Evolutionary conservation across 2,888 invertebrate genomes (phyloP), one percentile per base, ranked within the genome.

Genomic region (Thymelicus acteon): DNA sequence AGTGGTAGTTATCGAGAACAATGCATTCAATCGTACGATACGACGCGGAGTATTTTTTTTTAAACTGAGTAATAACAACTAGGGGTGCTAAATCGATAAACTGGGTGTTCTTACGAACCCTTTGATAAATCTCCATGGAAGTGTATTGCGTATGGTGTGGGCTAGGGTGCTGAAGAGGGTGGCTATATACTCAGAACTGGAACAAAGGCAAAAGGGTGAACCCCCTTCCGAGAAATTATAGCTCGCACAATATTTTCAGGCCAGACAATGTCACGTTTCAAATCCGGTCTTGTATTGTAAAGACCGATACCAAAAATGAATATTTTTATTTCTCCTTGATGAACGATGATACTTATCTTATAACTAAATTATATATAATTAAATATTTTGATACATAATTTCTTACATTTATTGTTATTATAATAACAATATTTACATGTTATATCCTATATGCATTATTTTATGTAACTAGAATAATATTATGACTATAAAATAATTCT

Each of bases 1-100:
- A n/a, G 60, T 60, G 0, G n/a, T 37, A 31, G 31, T 24, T 31
- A 12, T 7, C 7, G 49, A 13, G 24, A 44, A 60, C n/a, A 40
- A 19, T 60, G 48, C 52, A 44, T 52, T 60, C 40, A 24, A 60
- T 12, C 40, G 15, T 19, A 5, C 48, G 60, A 48, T 67, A 60
- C 15, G 15, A 15, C 49, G 49, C 48, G 48, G 13, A 31, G 40
- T 49, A 49, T 15, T 15, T 49, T 15, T 49, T 49, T 7, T 49
- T 49, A n/a, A 15, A 5, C 15, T 6, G 52, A 54, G 58, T 60
- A 40, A 60, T 47, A 57, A 52, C 15, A 62, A 47, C 62, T 37
- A 37, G 64, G 13, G 44, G 31, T n/a, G 47, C 19, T 61, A 61
- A 73, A 73, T 73, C 73, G 60, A 71, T 71, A 73, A 73, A 57